Evolutionary conservation across 2,888 invertebrate species (phyloP).

Genomic region (Diarsia brunnea): DNA sequence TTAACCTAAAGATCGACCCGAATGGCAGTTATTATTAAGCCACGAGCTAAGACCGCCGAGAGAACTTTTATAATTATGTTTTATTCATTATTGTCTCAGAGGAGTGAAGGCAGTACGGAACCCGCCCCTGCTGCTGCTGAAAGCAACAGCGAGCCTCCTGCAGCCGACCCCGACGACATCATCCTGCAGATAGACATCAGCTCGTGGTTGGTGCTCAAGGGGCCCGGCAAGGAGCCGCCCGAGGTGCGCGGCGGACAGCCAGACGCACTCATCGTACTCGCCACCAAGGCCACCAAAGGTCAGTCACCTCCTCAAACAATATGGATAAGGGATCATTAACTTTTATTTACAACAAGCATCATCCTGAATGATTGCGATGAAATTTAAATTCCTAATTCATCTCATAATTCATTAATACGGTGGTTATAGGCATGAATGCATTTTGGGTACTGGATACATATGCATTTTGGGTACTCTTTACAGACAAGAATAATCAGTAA

Average conservation of each 20-base stretch:
- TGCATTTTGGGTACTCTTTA: constrained; percentile 3
- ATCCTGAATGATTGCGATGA: constrained; percentile 22
- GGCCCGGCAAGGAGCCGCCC: constrained; percentile 96
- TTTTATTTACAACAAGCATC: constrained; percentile 23
- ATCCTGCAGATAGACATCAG: constrained; percentile 96
- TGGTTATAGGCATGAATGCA: constrained; percentile 53
- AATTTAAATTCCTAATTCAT: constrained; percentile 26
- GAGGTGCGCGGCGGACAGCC: constrained; percentile 98
- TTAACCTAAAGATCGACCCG: too few relatives aligned
- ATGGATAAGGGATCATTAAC: constrained; percentile 52
- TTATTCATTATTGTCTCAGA: too few relatives aligned
- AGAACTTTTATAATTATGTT: too few relatives aligned
- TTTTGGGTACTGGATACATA: constrained; percentile 42
- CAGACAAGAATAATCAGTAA: background rate
- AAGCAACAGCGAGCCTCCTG: constrained; percentile 56
- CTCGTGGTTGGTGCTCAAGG: constrained; percentile 95
- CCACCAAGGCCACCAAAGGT: constrained; percentile 98
- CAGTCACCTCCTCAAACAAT: background rate
- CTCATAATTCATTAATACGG: constrained; percentile 39
- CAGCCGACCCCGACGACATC: constrained; percentile 89
- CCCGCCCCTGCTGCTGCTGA: constrained; percentile 69
- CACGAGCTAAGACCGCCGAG: too few relatives aligned
- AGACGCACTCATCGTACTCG: constrained; percentile 98
- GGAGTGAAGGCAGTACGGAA: constrained; percentile 83
- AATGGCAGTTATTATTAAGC: too few relatives aligned